Evolutionary conservation across 2,888 invertebrate genomes (phyloP), one percentile per base, ranked within the genome.

Genomic region (Tricholauxania praeusta): DNA sequence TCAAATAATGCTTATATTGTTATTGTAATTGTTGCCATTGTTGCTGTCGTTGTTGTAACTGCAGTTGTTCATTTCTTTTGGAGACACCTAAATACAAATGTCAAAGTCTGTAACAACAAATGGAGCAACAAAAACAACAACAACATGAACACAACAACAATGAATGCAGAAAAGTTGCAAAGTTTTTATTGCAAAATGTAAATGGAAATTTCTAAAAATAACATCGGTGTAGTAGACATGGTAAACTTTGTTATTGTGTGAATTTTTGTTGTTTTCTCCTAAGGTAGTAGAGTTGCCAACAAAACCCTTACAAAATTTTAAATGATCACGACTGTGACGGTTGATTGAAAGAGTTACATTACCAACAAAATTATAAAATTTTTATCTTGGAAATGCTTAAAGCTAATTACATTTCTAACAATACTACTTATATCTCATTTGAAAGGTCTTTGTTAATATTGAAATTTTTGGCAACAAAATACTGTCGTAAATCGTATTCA

Each of bases 1-100:
- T 28, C 57, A 22, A 57, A 57, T 57, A 57, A 57, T 57, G 57
- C 57, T 14, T 14, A 28, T 28, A 57, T 57, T 57, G 57, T 28
- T 39, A 39, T 39, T 57, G 57, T 57, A 14, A 28, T 55, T 55
- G 28, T 19, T 57, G 22, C 10, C 57, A 28, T 57, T 57, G 28
- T 57, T 57, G 7, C 12, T 15, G 3, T 57, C 28, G 22, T 57
- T 57, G 57, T 55, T 39, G 39, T 39, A 39, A 39, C 39, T 39
- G 39, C 39, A 39, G 39, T 39, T 39, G 39, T 39, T 39, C 39
- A 39, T 39, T 57, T 57, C 15, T 19, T 57, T 57, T 1, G 22
- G 57, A 57, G 57, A 14, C 57, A 57, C 28, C 28, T 28, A 57
- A 57, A 57, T 57, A 28, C 57, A 22, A 57, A 28, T 28, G 12